Base-by-base conservation (phyloP, 2,113 vertebrate species). In the Notechis scutatus region DNA sequence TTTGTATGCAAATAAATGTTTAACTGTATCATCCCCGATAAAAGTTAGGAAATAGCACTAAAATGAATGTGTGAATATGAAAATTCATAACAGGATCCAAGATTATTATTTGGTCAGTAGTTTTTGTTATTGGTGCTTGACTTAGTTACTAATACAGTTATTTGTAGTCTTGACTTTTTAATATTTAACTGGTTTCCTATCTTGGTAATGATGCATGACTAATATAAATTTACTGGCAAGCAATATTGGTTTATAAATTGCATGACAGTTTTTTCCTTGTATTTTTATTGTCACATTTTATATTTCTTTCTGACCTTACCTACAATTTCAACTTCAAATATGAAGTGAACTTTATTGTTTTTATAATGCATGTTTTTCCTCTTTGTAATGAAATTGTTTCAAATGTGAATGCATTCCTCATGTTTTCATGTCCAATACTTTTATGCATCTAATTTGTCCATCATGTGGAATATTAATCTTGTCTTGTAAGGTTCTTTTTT, bases 391-490 rank as follows among this genome's bases (percentile, higher is more conserved):
- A 96, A 95, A 97, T 96, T 96, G 93, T 97, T 97, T 97, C 94
- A 96, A 97, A 97, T 95, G 95, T 96, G 95, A 96, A 95, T 97
- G 96, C 96, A 92, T 97, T 96, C 97, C 97, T 98, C 97, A 96
- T 97, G 93, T 97, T 96, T 98, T 96, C 97, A 93, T 97, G 95
- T 97, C 94, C 96, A 96, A 96, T 96, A 96, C 96, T 98, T 97
- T 95, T 97, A 97, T 97, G 95, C 96, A 97, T 97, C 95, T 96
- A 95, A 97, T 98, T 97, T 97, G 95, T 97, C 96, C 97, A 97
- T 96, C 97, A 97, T 97, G 97, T 97, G 96, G 97, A 98, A 96
- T 98, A 97, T 97, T 97, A 98, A 91, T 97, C 97, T 94, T 98
- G 97, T 97, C 96, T 98, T 97, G 34, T 98, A 98, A 98, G 95